Evolutionary conservation across 2,888 invertebrate species (phyloP), one percentile per base, ranked within the genome.

Genomic region (Chironomus riparius): DNA sequence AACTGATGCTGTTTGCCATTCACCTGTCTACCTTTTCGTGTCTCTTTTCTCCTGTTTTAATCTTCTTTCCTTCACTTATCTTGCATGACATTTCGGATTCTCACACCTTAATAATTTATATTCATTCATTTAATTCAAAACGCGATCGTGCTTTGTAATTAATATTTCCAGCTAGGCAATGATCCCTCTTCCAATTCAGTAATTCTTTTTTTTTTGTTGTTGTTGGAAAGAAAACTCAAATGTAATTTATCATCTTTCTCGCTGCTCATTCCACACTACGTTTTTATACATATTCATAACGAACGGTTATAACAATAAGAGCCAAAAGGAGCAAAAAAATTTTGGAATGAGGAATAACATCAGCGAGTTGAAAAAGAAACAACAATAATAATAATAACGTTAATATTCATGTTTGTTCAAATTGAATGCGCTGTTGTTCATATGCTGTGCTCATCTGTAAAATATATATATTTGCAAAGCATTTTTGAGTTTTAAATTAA

Each of bases 381-480:
- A 18, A 70, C n/a, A 22, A 71, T 12, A 12, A 70, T 22, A 71
- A 71, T 71, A 71, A 71, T 71, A 62, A 62, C 62, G 72, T 72
- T 72, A 62, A 72, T 72, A 70, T 72, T 72, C 72, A 50, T 72
- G 72, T 72, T 72, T 72, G 72, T 50, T 72, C 61, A 38, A 62
- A 72, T 71, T 71, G 71, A 71, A 71, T 71, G 48, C 47, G 28
- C 72, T 72, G 47, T 18, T 18, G 38, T 24, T 21, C 24, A 65
- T 24, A 62, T 62, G 38, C 38, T 65, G 18, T 22, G 22, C 65
- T 21, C 65, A 65, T 65, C 22, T 65, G 18, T 65, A 65, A 13
- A 13, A 18, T 22, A 12, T 12, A 65, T 65, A 18, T 38, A 38
- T 38, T 38, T 38, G 56, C 18, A 15, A 28, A 28, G 24, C 47